phyloP scores from a whole-genome alignment of 1,140 invertebrate species.

The Drosophila mojavensis region DNA sequence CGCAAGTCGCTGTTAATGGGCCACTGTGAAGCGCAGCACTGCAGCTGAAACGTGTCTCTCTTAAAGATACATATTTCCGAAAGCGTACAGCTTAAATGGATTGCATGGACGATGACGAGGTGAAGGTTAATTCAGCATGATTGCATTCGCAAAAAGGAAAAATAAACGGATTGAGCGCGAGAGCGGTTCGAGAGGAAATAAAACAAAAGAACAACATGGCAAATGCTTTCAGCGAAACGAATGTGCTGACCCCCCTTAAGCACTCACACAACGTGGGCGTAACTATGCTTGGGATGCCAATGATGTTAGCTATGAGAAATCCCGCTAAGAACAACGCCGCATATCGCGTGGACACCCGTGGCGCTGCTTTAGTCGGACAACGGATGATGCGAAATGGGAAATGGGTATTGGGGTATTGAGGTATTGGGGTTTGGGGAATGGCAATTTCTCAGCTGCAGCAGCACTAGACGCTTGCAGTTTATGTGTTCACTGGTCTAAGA shows the following conservation, averaged over 20 bases:
- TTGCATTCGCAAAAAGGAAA: slow-evolving; percentile 2
- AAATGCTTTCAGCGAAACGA: slow-evolving; percentile 5
- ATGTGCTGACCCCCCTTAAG: slow-evolving; percentile 14
- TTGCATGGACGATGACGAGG: neutral
- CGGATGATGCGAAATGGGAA: slow-evolving; percentile 12
- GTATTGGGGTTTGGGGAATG: neutral
- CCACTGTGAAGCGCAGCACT: neutral
- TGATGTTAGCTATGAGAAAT: neutral
- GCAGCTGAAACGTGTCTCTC: neutral
- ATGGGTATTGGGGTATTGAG: slow-evolving; percentile 15
- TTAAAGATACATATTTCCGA: neutral
- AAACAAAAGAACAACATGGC: neutral
- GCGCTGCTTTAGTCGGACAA: neutral
- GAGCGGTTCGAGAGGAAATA: neutral
- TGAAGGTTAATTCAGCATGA: slow-evolving; percentile 32
- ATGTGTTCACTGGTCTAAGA: no score
- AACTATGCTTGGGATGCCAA: neutral
- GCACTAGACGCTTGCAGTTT: neutral
- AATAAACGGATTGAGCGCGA: neutral
- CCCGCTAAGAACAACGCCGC: slow-evolving; percentile 22
- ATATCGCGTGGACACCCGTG: slow-evolving; percentile 28
- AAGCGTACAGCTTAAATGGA: slow-evolving; percentile 7
- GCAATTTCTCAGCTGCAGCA: slow-evolving; percentile 20
- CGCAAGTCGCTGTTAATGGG: neutral
- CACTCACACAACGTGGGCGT: neutral